Base-by-base conservation (phyloP, 2,888 invertebrate species). In the Calliopum simillimum region DNA sequence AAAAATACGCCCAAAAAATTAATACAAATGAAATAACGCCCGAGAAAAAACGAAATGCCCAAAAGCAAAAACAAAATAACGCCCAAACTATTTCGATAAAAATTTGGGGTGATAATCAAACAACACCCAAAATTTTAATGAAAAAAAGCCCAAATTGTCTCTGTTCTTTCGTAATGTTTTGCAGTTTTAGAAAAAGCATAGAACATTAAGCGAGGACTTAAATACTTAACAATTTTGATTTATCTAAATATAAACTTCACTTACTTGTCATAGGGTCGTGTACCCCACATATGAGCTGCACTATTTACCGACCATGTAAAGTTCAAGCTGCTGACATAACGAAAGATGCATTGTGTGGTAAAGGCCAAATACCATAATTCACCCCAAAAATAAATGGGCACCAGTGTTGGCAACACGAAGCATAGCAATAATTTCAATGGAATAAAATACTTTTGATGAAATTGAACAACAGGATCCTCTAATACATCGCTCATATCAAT, bases 281-380 rank as follows among this genome's bases (percentile, higher is more conserved):
- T 89, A 70, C 93, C 93, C 88, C 91, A 92, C 61, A 93, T 85
- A 85, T 96, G 96, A 2, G 96, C 96, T 33, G 93, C 93, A 78
- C 94, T 95, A 84, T 96, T 96, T 16, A 97, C 96, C 1, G 93
- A 88, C 97, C 96, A 97, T 2, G 97, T 97, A 80, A 91, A 91
- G 86, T 97, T 93, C 70, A 97, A 88, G 2, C 90, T 90, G 69
- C 90, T 81, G 43, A 91, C 87, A 84, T 95, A 96, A 13, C 97
- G 91, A 14, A 94, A 80, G 33, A 92, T 82, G 2, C 89, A 88
- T 72, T 93, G 90, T 2, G 92, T 88, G 77, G 91, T 87, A 75
- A 93, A 89, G 2, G 94, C 90, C 76, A 90, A 90, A 62, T 81
- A 85, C 89, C 89, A 91, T 3, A 83, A 82, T 82, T 96, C 96